phyloP scores from a whole-genome alignment of 2,888 invertebrate genomes.

The Xestoiulus laeticollis region DNA sequence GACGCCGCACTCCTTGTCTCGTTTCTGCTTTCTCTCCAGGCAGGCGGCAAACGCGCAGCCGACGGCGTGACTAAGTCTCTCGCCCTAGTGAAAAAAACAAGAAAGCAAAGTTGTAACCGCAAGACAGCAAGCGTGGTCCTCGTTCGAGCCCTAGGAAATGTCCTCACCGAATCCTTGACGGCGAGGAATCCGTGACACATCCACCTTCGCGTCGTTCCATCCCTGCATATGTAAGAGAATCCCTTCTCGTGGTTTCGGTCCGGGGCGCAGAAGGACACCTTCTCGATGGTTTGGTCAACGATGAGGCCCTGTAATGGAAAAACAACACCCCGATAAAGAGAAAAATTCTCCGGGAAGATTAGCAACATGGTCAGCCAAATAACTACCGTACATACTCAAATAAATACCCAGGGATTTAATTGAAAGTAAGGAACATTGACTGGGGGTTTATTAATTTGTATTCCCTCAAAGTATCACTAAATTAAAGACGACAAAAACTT shows the following conservation, averaged over 20 bases:
- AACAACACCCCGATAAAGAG: not conserved
- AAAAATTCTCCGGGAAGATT: not conserved
- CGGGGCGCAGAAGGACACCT: slow-evolving; percentile 99
- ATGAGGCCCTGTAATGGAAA: slow-evolving; percentile 78
- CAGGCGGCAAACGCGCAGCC: slow-evolving; percentile 99
- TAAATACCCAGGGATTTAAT: too few relatives aligned
- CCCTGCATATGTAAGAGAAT: slow-evolving; percentile 98
- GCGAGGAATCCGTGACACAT: slow-evolving; percentile 99
- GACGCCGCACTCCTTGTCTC: slow-evolving; percentile 95
- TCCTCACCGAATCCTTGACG: slow-evolving; percentile 83
- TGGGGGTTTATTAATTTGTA: too few relatives aligned
- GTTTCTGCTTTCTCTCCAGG: slow-evolving; percentile 94
- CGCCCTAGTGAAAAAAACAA: slow-evolving; percentile 74
- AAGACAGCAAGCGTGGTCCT: not conserved
- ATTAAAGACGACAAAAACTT: too few relatives aligned
- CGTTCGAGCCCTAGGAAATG: not conserved
- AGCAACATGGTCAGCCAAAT: too few relatives aligned
- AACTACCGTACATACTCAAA: too few relatives aligned
- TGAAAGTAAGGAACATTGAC: too few relatives aligned
- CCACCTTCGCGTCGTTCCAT: slow-evolving; percentile 98
- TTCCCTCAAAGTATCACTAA: too few relatives aligned
- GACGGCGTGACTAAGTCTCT: slow-evolving; percentile 97
- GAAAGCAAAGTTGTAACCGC: slow-evolving; percentile 22
- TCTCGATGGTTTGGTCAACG: slow-evolving; percentile 99
- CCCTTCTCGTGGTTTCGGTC: slow-evolving; percentile 97